These are phyloP conservation scores for Drosophila infuscata DNA, from an alignment of 2,888 invertebrate species.

Conservation along the genomic window DNA sequence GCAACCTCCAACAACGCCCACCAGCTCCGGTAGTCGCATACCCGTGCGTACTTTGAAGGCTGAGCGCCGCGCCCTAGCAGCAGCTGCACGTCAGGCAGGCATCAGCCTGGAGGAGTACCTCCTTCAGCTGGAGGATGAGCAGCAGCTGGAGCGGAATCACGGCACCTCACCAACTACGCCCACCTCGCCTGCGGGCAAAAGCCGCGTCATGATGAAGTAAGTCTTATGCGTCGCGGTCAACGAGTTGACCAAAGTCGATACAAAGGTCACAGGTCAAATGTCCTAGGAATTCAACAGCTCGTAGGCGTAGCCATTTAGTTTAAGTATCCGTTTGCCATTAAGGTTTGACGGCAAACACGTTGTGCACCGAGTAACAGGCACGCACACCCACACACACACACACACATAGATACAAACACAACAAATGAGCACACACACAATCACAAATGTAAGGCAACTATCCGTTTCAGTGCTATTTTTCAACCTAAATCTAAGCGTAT, in stretches of 20 bases:
- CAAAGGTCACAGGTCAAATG: conserved; percentile 48
- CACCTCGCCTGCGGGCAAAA: conserved; percentile 62
- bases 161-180: conserved; percentile 24
- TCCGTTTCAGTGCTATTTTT: conserved; percentile 25
- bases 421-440: conserved; percentile 18
- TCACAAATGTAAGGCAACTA: conserved; percentile 22
- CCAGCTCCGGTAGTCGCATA: conserved; percentile 81
- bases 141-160: conserved; percentile 27
- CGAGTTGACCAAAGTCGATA: conserved; percentile 57
- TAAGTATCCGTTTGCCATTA: conserved; percentile 36
- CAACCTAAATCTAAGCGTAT: conserved; percentile 36
- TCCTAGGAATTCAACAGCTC: conserved; percentile 24
- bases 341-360: conserved; percentile 25
- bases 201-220: conserved; percentile 81
- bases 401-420: conserved; percentile 1
- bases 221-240: conserved; percentile 64
- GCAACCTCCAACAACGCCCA: conserved; percentile 48
- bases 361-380: conserved; percentile 34
- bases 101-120: conserved; percentile 63
- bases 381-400: conserved; percentile 38
- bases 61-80: conserved; percentile 81
- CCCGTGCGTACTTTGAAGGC: conserved; percentile 84
- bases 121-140: conserved; percentile 44
- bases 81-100: conserved; percentile 71
- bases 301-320: conserved; percentile 45